Base-by-base conservation (phyloP, 1,140 invertebrate genomes). In the Hesperophylax magnus region DNA sequence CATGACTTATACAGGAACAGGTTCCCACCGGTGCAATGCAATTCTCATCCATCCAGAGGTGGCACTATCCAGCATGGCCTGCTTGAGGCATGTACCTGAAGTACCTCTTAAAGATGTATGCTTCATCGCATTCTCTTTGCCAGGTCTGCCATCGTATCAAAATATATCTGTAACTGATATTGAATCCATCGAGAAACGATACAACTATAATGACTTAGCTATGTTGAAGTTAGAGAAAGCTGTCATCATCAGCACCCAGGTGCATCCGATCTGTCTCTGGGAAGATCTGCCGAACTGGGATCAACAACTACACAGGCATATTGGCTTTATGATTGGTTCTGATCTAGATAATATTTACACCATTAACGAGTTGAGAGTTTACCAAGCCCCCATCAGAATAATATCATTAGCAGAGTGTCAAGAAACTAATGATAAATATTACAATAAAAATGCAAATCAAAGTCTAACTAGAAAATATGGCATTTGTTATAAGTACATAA, bases 231-330 rank as follows among this genome's bases (percentile, higher is more conserved):
- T 83, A 8, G 53, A 61, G 15, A 83, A 27, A 56, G 56, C 81
- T 17, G 75, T 75, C 8, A 60, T 80, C n/a, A 54, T 83, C 24
- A 80, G 74, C 27, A 6, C 53, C 17, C 9, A 39, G 0, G 81
- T 83, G 15, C 75, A 80, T 20, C 81, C 81, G 9, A 80, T 83
- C 24, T 83, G 81, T 54, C 47, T 83, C 3, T 83, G 81, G 81
- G 81, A 83, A 75, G 47, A 78, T 60, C 52, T 74, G 22, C 5
- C 74, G 6, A 54, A 83, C 53, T 83, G 79, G 69, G 24, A 31
- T 22, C 34, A 24, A 17, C 81, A 83, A 63, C 20, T 83, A 17
- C 15, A 22, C 18, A 31, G n/a, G 7, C 65, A 80, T 18, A 47
- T 77, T 31, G 81, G 74, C 72, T 61, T 83, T 39, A 56, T 81